Base-by-base conservation (phyloP, 2,797 vertebrate genomes). In the Anguilla pacifica region DNA sequence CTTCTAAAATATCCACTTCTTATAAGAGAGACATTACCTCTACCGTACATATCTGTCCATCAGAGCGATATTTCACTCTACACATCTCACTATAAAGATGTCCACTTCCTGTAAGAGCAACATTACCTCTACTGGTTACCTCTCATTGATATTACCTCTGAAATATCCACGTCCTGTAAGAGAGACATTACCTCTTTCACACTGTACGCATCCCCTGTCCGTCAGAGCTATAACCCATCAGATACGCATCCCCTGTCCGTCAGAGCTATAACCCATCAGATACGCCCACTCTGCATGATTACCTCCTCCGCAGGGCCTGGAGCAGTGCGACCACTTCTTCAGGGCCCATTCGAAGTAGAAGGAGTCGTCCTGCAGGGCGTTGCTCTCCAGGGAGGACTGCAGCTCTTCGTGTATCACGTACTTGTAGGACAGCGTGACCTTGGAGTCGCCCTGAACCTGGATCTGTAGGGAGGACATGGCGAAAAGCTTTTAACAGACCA, bases 271-370 rank as follows among this genome's bases (percentile, higher is more conserved):
- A 6, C 15, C 1, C 31, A 22, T 43, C 6, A 6, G 6, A 46
- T 4, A 49, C 15, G 22, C 74, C 25, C 5, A 19, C 43, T n/a
- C 17, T 67, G 67, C 19, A 49, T 55, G 43, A 79, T 94, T 97
- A 99, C 99, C 98, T 98, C 97, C 97, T 55, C 98, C 98, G 31
- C 98, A 99, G 84, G 96, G 95, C 92, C 97, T 99, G 92, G 98
- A 98, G 93, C 99, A 99, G n/a, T 96, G 96, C 0, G 98, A 97
- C 98, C 97, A 99, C 89, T 95, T 98, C 95, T 99, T 99, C 88
- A 98, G 94, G 67, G 97, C 97, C 99, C 99, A 99, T 91, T 99
- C 98, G 1, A 98, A 97, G 13, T 96, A 96, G 0, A 97, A 95
- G 0, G 96, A 95, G 22, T 97, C 97, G 91, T 99, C 98, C 10